Conservation (phyloP, 2,888 invertebrate genomes). For the Diarsia dahlii region DNA sequence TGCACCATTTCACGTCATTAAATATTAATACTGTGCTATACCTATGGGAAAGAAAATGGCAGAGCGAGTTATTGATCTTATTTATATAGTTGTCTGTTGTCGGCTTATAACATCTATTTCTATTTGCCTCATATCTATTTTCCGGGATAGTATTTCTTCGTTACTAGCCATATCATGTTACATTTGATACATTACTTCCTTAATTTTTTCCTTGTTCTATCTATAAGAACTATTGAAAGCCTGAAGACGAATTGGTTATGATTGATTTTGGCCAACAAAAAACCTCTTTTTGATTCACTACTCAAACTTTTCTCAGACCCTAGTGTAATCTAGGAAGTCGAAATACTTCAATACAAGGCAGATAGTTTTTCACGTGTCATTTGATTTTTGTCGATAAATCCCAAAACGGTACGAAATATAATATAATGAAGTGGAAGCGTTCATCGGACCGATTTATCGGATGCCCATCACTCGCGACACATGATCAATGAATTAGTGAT, state of each 20-base stretch:
- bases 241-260: neutral
- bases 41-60: constrained; percentile 33
- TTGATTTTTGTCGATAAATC: neutral
- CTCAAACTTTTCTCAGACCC: neutral
- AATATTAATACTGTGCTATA: constrained; percentile 31
- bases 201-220: neutral
- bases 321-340: neutral
- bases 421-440: constrained; percentile 26
- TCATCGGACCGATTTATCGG: constrained; percentile 23
- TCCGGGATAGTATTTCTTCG: neutral
- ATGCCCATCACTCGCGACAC: constrained; percentile 1
- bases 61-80: constrained; percentile 5
- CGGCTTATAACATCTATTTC: neutral
- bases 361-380: neutral
- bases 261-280: neutral
- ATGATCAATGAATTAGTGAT: constrained; percentile 34
- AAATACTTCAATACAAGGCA: neutral
- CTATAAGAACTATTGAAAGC: neutral
- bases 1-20: constrained; percentile 31
- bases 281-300: neutral
- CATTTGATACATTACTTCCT: neutral
- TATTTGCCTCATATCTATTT: neutral
- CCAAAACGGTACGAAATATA: constrained; percentile 16
- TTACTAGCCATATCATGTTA: neutral
- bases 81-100: neutral